Percentiles rank a stretch among this genome's conserved stretches.
phyloP scores from a whole-genome alignment of 2,113 vertebrate species.

The Oceanodroma tethys region DNA sequence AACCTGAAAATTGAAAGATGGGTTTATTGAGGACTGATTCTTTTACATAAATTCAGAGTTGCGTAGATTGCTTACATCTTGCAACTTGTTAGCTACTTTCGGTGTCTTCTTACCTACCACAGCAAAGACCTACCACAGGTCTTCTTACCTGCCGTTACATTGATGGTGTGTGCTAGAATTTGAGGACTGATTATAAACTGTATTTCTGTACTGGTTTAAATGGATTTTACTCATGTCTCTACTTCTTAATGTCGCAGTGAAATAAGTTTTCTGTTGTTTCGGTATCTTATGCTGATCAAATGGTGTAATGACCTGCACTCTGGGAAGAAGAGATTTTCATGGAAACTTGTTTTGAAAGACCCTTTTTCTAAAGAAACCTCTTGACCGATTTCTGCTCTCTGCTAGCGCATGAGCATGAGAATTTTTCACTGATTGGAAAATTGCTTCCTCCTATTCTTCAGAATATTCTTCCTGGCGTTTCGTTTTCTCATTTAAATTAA shows the following conservation, averaged over 20 bases:
- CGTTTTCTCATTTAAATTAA: neutral
- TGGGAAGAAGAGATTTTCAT: neutral
- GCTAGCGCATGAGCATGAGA: neutral
- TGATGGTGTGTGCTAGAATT: neutral
- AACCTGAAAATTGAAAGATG: neutral
- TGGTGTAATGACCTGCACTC: neutral
- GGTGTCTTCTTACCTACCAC: neutral
- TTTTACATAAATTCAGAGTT: neutral
- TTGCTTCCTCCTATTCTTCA: neutral
- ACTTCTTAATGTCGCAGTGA: neutral
- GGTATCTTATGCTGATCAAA: neutral
- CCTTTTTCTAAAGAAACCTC: neutral
- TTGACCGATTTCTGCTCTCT: neutral
- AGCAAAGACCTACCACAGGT: neutral
- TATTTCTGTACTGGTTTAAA: neutral
- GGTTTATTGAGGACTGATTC: neutral
- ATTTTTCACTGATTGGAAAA: neutral
- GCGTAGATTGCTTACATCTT: neutral
- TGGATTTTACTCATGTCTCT: neutral
- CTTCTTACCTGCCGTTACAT: neutral
- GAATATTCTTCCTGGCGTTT: neutral
- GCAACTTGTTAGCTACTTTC: neutral
- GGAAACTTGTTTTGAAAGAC: neutral
- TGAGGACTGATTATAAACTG: neutral
- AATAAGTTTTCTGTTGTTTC: neutral